Base-by-base conservation (phyloP, 2,888 invertebrate species). In the Hipparchia sbordonii region DNA sequence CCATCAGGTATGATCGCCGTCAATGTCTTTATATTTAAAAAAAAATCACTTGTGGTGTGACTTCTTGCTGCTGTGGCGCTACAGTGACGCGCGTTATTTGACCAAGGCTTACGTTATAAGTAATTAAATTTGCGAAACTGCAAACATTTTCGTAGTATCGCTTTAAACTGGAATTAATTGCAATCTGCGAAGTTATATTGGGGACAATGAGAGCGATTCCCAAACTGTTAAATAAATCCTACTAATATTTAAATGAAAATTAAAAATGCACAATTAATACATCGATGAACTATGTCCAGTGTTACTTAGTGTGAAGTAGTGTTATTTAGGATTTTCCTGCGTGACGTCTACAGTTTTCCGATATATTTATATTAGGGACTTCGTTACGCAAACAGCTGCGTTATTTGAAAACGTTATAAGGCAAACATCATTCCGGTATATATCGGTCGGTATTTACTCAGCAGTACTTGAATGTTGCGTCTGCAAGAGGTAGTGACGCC, bases 91-190 rank as follows among this genome's bases (percentile, higher is more conserved):
- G 59, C 2, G 12, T 1, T 5, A 39, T 60, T 5, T 60, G 39
- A 39, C 33, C 12, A 60, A 39, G 6, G 10, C 59, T 39, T 39
- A 81, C 79, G 77, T 83, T 82, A 79, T 79, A 79, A 84, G 85
- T 85, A 70, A 70, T 71, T 75, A 67, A 66, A 73, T 61, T 70
- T 67, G 13, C 10, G 54, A 48, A 70, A 56, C 63, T 67, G 74
- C 54, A 23, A 72, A 72, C 62, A 67, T 74, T 72, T 63, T 61
- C 54, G 57, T 13, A n/a, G 33, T 51, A 51, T 51, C 51, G 52
- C 65, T 33, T 48, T 6, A 52, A 56, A 56, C 56, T 9, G 10
- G 54, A 60, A 67, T 67, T 67, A 67, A 67, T 67, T 56, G 67
- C 67, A 56, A 67, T 54, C 56, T 62, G 48, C 6, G 6, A 62